Conservation (phyloP, 1,140 invertebrate species). For the Harpegnathos saltator region DNA sequence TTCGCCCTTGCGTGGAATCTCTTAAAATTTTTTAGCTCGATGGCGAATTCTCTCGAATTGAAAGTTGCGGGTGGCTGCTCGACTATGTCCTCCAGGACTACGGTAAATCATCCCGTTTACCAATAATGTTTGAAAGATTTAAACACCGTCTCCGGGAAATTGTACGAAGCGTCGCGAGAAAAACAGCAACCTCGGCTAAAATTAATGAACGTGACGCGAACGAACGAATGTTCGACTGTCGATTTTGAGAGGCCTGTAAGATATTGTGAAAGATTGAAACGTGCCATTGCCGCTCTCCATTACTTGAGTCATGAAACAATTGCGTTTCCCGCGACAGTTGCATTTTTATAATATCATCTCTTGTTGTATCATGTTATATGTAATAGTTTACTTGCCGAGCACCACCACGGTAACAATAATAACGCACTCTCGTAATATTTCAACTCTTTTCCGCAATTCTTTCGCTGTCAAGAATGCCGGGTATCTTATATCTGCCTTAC, state of each 20-base stretch:
- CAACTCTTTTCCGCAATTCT: not conserved
- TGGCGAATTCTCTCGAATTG: slow-evolving; percentile 49
- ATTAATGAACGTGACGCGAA: not conserved
- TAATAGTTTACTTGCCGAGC: no score
- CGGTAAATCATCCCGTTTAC: not conserved
- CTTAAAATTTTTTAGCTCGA: slow-evolving; percentile 64
- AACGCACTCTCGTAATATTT: no score
- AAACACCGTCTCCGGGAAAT: not conserved
- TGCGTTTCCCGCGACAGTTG: not conserved
- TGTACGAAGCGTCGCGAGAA: not conserved
- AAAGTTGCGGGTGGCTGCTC: slow-evolving; percentile 9
- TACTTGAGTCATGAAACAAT: not conserved
- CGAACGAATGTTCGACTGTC: not conserved
- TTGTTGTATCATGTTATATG: no score
- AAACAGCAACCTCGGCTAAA: not conserved
- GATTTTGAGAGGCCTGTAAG: no score
- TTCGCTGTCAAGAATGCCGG: not conserved
- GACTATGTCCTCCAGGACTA: not conserved
- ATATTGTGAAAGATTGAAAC: slow-evolving; percentile 15
- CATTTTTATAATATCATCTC: not conserved
- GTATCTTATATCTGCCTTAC: not conserved
- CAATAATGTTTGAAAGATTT: not conserved
- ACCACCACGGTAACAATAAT: no score
- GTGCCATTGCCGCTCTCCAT: not conserved
- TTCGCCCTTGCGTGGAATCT: slow-evolving; percentile 48